Evolutionary conservation across 2,797 vertebrate species (phyloP), one percentile per base, ranked within the genome.

Genomic region (Danio aesculapii): DNA sequence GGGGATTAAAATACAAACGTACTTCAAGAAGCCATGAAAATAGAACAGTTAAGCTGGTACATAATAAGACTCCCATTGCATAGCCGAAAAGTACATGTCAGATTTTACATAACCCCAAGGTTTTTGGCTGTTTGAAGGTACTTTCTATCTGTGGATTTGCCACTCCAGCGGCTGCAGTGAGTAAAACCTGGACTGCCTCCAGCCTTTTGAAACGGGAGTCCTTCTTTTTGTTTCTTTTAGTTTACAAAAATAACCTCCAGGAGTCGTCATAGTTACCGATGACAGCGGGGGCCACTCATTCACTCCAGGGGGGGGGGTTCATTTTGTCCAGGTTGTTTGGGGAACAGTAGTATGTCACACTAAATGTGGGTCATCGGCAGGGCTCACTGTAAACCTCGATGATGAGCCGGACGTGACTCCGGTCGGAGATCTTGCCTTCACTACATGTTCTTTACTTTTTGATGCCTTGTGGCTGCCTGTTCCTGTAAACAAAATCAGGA

Each of bases 381-480:
- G 96, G 84, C 95, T 97, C 90, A 98, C 96, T 30, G 97, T 97
- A 91, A 97, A 97, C 87, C 97, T 96, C 0, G 96, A 97, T 83
- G 96, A 95, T 79, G 94, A 92, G 90, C 95, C 90, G 5, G 92
- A 85, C 81, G 89, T 90, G 79, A 91, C 77, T 71, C 92, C 93
- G 3, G 90, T 86, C 49, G 91, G 84, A 52, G 90, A 92, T 88
- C 93, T 94, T 13, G 91, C 67, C 87, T 94, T 95, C 79, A 94
- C 90, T 85, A 95, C 94, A 80, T 96, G 95, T 64, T 96, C 96
- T 90, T 93, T 95, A 90, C 95, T 94, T 86, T 96, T 96, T 74
- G 93, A 95, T 86, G 95, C 87, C 87, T 96, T 96, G 92, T 95
- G 95, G 88, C 88, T 84, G 82, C 86, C 94, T 73, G 92, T 89